Base-by-base conservation (phyloP, 2,797 vertebrate genomes). In the Columba guinea region DNA sequence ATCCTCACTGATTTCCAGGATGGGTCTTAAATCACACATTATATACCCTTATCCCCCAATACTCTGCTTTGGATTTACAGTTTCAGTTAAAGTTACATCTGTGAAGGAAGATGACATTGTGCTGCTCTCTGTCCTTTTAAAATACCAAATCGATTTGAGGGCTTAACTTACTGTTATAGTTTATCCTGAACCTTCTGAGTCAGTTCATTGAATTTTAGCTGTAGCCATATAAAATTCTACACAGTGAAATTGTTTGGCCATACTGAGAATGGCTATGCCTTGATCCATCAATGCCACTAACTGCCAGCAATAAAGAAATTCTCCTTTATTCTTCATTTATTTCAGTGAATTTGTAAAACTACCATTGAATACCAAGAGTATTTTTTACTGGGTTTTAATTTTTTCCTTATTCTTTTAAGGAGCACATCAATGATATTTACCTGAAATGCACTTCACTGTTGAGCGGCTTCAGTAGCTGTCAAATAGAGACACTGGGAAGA, bases 151-250 rank as follows among this genome's bases (percentile, higher is more conserved):
- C 96, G 87, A 98, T 98, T 97, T 97, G 97, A 97, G 90, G 93
- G 84, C 97, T 87, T 80, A 97, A 97, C 96, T 96, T 97, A 97
- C 97, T 97, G 96, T 97, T 97, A 97, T 97, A 97, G 97, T 98
- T 98, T 98, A 97, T 97, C 97, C 95, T 78, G 93, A 96, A 97
- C 94, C 92, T 97, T 97, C 97, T 96, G 97, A 97, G 98, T 97
- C 97, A 97, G 96, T 97, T 98, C 97, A 97, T 96, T 98, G 97
- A 97, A 97, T 98, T 98, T 98, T 97, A 98, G 97, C 97, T 96
- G 92, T 91, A 96, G 96, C 96, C 95, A 85, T 97, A 98, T 97
- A 98, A 97, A 98, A 97, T 93, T 96, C 97, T 96, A 91, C 95
- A 89, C 90, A 95, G 94, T 84, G 81, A 96, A 97, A 96, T 97